Conservation (phyloP, 2,113 vertebrate species). For the Bungarus multicinctus region DNA sequence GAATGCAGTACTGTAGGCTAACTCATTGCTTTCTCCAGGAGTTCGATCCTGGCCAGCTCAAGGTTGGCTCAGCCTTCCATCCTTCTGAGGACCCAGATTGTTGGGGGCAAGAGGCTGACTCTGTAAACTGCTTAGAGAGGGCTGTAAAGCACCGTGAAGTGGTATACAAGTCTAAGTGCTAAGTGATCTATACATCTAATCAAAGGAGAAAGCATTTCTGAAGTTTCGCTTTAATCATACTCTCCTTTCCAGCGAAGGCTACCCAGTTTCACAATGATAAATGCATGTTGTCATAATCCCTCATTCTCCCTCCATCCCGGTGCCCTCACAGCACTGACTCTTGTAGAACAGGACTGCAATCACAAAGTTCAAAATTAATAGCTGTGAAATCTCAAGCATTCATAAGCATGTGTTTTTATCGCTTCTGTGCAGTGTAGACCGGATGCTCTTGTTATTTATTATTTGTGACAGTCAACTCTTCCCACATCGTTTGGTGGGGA, state of each 20-base stretch:
- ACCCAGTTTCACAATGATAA: conserved; percentile 44
- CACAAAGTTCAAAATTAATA: conserved; percentile 66
- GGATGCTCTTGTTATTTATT: conserved; percentile 61
- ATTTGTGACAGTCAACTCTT: conserved; percentile 66
- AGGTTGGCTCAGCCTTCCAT: no score
- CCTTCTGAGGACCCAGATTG: no score
- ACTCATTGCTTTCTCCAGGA: no score
- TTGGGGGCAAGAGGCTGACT: no score
- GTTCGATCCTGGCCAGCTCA: no score
- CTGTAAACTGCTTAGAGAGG: no score
- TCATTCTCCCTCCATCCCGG: conserved; percentile 30
- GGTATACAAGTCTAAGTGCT: no score
- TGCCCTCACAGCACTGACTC: conserved; percentile 56
- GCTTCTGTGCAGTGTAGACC: conserved; percentile 45
- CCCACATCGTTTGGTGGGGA: conserved; percentile 44
- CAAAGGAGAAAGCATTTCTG: conserved; percentile 16
- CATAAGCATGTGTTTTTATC: conserved; percentile 58
- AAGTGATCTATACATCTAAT: neutral
- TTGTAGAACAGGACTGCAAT: conserved; percentile 60
- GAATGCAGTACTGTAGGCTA: no score
- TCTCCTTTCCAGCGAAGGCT: conserved; percentile 28
- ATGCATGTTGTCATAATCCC: conserved; percentile 48
- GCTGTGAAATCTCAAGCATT: conserved; percentile 57
- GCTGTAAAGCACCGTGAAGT: no score
- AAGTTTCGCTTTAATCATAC: conserved; percentile 21